Base-by-base conservation (phyloP, 2,797 vertebrate genomes). In the Capromys pilorides region DNA sequence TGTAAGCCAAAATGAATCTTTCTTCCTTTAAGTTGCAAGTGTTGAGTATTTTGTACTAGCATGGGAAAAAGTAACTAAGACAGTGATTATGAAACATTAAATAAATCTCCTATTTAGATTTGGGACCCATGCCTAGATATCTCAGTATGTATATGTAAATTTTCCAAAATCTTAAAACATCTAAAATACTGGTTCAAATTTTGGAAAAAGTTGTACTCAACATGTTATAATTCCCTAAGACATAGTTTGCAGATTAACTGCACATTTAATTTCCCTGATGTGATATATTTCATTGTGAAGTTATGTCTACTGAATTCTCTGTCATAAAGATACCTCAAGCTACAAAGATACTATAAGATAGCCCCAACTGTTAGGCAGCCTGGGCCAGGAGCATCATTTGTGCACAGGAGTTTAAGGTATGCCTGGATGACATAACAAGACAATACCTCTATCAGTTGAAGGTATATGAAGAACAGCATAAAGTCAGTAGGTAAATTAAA, bases 251-350 rank as follows among this genome's bases (percentile, higher is more conserved):
- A 80, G 31, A 75, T 66, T 77, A 90, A 87, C 36, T 84, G 79
- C 5, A 94, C 33, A 87, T 92, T 83, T 61, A 66, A 62, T 88
- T 79, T 82, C 57, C 19, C 49, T 91, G 69, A 33, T 78, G 51
- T 64, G 57, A 87, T 95, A 2, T 67, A 79, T 77, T 91, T 90
- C 75, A 87, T 87, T 69, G 93, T 36, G 93, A 89, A 73, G 33
- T 75, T 83, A 26, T 78, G 64, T 78, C 61, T 66, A 24, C 33
- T 67, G 49, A 89, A 79, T 36, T 85, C 22, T 54, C 80, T n/a
- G 18, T 51, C 24, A 64, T 39, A 85, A 66, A 49, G 41, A 84
- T 49, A 19, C 19, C 39, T 49, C 11, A 84, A 19, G 8, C 14
- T 69, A 69, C 33, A 36, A 36, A 69, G 66, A 36, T 36, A 69